These are phyloP conservation scores for Thamnaconus septentrionalis DNA, from an alignment of 2,113 vertebrate species.

Conservation along the genomic window DNA sequence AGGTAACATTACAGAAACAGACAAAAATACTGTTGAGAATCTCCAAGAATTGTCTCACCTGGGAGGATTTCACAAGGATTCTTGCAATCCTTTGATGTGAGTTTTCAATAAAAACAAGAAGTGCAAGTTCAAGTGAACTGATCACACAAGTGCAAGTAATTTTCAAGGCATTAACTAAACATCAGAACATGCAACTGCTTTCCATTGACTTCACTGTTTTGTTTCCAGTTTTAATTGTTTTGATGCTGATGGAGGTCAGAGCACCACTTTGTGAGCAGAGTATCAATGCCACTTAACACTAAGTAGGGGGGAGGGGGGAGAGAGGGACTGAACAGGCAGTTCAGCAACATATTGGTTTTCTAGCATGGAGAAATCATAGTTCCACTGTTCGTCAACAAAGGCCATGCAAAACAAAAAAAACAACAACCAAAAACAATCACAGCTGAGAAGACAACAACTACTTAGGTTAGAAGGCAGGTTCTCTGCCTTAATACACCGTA, in stretches of 20 bases:
- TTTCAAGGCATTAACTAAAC: conserved; percentile 36
- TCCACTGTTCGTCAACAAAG: conserved; percentile 25
- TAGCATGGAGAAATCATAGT: conserved; percentile 17
- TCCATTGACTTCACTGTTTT: background rate
- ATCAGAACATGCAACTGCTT: conserved; percentile 47
- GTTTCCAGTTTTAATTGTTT: conserved; percentile 19
- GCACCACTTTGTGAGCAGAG: conserved; percentile 39
- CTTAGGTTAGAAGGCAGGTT: conserved; percentile 27
- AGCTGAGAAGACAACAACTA: conserved; percentile 15
- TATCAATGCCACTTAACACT: conserved; percentile 34
- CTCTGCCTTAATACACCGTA: conserved; percentile 31
- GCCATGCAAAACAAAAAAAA: conserved; percentile 49
- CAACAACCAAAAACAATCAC: conserved; percentile 5
- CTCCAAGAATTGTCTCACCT: conserved; percentile 28
- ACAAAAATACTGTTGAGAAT: conserved; percentile 43
- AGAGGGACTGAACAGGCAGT: conserved; percentile 14
- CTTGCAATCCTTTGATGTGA: conserved; percentile 20
- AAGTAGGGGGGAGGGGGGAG: conserved; percentile 3
- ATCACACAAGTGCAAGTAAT: conserved; percentile 53
- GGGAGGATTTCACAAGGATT: conserved; percentile 34
- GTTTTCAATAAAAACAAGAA: conserved; percentile 42
- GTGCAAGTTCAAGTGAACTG: conserved; percentile 53
- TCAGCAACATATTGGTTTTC: conserved; percentile 44
- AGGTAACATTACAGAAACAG: conserved; percentile 37
- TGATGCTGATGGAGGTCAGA: conserved; percentile 23